Conservation (phyloP, 2,113 vertebrate genomes). For the Maccullochella peelii region DNA sequence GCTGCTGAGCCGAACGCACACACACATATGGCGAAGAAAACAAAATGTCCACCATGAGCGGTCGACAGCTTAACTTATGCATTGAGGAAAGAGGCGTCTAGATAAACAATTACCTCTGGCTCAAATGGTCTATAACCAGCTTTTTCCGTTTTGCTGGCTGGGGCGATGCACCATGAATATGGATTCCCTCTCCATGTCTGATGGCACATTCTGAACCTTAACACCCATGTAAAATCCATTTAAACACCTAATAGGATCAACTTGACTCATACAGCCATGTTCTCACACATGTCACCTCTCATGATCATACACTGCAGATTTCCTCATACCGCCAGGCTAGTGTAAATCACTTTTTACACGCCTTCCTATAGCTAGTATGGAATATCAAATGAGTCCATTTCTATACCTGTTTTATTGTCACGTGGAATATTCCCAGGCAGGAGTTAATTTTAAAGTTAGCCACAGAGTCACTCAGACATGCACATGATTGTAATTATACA, state of each 20-base stretch:
- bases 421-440: not conserved
- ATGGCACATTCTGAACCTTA: conserved; percentile 79
- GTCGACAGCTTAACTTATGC: conserved; percentile 81
- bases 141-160: conserved; percentile 53
- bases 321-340: conserved; percentile 4
- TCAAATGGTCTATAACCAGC: conserved; percentile 74
- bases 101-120: conserved; percentile 79
- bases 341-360: conserved; percentile 28
- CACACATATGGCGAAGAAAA: conserved; percentile 54
- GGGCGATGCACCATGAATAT: conserved; percentile 79
- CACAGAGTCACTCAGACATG: conserved; percentile 33
- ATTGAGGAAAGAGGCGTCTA: conserved; percentile 65
- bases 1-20: conserved; percentile 14
- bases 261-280: conserved; percentile 70
- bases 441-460: conserved; percentile 33
- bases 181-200: conserved; percentile 76
- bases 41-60: conserved; percentile 80
- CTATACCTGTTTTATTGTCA: not conserved
- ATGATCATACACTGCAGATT: conserved; percentile 53
- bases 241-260: conserved; percentile 85
- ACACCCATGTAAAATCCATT: conserved; percentile 86
- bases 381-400: conserved; percentile 27
- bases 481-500: conserved; percentile 67
- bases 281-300: conserved; percentile 70
- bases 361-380: not conserved